Conservation (phyloP, 2,113 vertebrate species). For the Ceyx cyanopectus region DNA sequence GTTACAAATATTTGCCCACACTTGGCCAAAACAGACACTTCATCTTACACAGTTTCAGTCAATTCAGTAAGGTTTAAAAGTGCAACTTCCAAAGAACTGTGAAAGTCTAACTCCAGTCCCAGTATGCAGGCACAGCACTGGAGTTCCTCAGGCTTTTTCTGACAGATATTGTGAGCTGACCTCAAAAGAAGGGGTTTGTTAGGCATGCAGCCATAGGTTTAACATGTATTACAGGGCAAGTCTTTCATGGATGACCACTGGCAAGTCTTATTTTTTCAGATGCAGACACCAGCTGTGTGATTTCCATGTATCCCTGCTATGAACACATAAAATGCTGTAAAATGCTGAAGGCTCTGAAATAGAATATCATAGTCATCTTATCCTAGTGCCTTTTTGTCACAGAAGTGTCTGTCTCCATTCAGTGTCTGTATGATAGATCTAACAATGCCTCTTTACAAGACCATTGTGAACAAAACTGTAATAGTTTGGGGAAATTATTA, state of each 20-base stretch:
- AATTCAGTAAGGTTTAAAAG: background rate
- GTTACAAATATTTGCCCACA: background rate
- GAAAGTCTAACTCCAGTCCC: background rate
- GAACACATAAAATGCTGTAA: background rate
- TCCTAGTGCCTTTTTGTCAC: background rate
- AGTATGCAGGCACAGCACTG: background rate
- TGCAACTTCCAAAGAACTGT: background rate
- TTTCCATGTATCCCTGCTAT: background rate
- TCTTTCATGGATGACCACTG: background rate
- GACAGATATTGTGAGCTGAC: background rate
- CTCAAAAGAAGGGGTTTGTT: background rate
- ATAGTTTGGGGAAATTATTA: background rate
- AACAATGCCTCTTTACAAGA: background rate
- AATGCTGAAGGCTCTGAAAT: background rate
- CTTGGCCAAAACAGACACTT: background rate
- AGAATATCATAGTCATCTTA: background rate
- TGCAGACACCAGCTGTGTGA: background rate
- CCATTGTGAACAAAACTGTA: background rate
- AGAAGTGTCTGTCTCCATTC: background rate
- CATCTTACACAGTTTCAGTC: background rate
- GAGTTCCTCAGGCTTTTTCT: background rate
- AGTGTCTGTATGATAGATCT: background rate
- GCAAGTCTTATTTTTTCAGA: background rate
- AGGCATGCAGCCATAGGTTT: background rate
- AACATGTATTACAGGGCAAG: background rate